phyloP scores from a whole-genome alignment of 2,797 vertebrate species.

The Halcyon smyrnensis region DNA sequence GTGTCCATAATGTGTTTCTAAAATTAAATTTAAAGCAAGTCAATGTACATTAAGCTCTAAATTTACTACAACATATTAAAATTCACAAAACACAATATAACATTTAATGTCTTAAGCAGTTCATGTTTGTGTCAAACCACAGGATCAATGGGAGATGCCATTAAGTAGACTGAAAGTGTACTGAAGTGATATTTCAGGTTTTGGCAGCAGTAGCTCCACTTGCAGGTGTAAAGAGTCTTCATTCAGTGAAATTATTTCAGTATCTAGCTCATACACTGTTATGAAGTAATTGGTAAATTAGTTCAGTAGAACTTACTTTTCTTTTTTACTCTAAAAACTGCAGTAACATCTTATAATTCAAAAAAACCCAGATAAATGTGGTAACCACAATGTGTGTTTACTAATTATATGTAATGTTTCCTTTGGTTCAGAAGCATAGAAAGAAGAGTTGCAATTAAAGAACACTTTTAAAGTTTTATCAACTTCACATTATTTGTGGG shows the following conservation, averaged over 20 bases:
- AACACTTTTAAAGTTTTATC: neutral
- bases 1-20: neutral
- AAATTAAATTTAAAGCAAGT: neutral
- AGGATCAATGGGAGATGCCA: neutral
- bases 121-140: neutral
- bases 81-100: neutral
- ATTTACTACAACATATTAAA: neutral
- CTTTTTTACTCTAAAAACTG: neutral
- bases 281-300: neutral
- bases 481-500: neutral
- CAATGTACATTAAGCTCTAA: neutral
- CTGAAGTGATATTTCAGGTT: neutral
- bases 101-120: neutral
- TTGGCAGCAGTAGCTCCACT: neutral
- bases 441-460: neutral
- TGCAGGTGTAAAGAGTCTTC: neutral
- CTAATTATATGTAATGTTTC: neutral
- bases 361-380: neutral
- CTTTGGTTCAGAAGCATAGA: neutral
- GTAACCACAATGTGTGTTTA: neutral
- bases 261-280: neutral
- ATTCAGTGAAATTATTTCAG: neutral
- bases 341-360: neutral
- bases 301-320: neutral
- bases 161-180: neutral